Conservation (phyloP, 2,113 vertebrate species). For the Mus musculus region GRCm39 chr13:69456501-69457000, state of each 20-base stretch:
- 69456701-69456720: neutral
- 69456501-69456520: neutral
- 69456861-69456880: neutral
- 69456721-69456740: too few species aligned
- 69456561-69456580: neutral
- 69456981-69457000: neutral
- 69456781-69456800: neutral
- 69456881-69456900: neutral
- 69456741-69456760: neutral
- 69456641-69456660: neutral
- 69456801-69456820: neutral
- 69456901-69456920: neutral
- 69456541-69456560: neutral
- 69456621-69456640: neutral
- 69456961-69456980: neutral
- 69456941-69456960: neutral
- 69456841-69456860: neutral
- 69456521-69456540: neutral
- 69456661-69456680: neutral
- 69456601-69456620: neutral
- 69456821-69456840: neutral
- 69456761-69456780: neutral
- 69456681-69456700: neutral
- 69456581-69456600: too few species aligned
- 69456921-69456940: neutral